Evolutionary conservation across 2,888 invertebrate genomes (phyloP).

Genomic region (Rhynchonema sp.): DNA sequence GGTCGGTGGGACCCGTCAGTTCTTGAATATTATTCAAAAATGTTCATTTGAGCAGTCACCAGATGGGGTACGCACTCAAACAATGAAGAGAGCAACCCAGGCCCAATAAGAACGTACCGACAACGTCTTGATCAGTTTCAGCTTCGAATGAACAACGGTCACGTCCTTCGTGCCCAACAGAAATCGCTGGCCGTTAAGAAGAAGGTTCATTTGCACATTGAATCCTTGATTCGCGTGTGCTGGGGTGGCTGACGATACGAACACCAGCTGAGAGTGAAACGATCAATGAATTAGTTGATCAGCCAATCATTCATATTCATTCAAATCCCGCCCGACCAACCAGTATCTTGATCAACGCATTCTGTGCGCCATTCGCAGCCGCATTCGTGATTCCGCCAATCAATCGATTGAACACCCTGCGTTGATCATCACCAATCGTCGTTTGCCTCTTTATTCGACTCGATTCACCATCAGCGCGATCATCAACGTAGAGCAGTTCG

Average conservation of each 20-base stretch:
- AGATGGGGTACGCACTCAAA: too few relatives aligned
- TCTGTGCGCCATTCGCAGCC: background rate
- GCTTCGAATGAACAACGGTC: background rate
- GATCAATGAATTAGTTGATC: background rate
- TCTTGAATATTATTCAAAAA: too few relatives aligned
- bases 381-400: background rate
- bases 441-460: too few relatives aligned
- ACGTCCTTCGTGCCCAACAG: background rate
- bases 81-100: too few relatives aligned
- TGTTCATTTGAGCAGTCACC: too few relatives aligned
- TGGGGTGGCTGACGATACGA: background rate
- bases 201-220: background rate
- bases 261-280: background rate
- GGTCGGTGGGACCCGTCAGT: too few relatives aligned
- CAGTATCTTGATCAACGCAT: background rate
- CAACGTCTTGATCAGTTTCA: background rate
- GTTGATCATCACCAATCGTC: too few relatives aligned
- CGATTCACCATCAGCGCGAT: background rate
- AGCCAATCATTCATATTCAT: background rate
- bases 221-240: background rate
- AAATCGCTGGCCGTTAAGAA: background rate
- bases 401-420: background rate
- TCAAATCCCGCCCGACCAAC: background rate
- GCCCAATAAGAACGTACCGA: too few relatives aligned
- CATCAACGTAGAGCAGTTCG: background rate